These are phyloP conservation scores for Bellardia bayeri DNA, from an alignment of 2,888 invertebrate species.

Conservation along the genomic window DNA sequence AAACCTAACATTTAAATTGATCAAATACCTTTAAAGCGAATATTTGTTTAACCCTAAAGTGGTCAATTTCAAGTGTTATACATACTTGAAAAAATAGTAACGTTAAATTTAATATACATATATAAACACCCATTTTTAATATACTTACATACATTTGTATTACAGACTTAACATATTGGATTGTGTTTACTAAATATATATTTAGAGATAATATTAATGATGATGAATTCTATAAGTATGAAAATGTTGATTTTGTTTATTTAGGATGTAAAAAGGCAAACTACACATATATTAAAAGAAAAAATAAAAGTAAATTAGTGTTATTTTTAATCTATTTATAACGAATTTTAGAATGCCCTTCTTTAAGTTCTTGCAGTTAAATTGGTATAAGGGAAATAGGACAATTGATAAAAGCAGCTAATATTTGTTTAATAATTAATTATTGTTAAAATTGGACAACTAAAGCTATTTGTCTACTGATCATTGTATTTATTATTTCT, in stretches of 20 bases:
- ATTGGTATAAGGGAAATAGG: too few relatives aligned
- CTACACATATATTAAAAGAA: background rate
- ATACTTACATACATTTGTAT: background rate
- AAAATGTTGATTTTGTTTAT: constrained; percentile 44
- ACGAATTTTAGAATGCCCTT: background rate
- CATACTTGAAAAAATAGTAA: constrained; percentile 23
- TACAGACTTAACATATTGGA: background rate
- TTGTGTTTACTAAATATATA: background rate
- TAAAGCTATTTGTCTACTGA: too few relatives aligned
- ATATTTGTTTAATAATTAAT: too few relatives aligned
- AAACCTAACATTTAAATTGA: background rate
- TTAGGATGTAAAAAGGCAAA: constrained; percentile 37
- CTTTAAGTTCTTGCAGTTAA: background rate
- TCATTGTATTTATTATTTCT: too few relatives aligned
- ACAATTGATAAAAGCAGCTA: too few relatives aligned
- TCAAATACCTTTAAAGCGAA: constrained; percentile 1
- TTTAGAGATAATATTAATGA: constrained; percentile 10
- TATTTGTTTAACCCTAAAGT: constrained; percentile 50
- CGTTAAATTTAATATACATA: background rate
- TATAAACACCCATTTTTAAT: background rate
- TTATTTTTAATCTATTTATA: background rate
- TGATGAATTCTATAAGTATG: constrained; percentile 19
- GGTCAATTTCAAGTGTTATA: constrained; percentile 54
- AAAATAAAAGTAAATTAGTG: too few relatives aligned
- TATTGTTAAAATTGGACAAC: too few relatives aligned